A percentile compares a stretch with the other conserved stretches of the same genome.
These are phyloP conservation scores for Anniella stebbinsi DNA, from an alignment of 2,797 vertebrate species.

Conservation along the genomic window DNA sequence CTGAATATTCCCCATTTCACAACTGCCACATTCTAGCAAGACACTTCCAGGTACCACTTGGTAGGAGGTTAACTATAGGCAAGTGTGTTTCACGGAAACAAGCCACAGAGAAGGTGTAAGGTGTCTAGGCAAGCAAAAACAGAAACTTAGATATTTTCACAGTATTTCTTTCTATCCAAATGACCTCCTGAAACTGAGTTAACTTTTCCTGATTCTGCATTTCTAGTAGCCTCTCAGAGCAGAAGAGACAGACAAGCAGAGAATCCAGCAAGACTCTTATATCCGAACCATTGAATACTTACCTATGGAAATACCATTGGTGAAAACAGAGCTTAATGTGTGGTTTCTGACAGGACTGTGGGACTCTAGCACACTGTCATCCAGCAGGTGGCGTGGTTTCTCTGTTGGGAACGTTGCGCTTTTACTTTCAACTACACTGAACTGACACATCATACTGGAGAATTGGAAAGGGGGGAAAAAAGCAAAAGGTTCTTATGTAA, in stretches of 20 bases:
- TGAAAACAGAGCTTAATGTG: conserved; percentile 77
- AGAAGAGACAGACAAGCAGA: conserved; percentile 51
- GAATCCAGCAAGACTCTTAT: conserved; percentile 15
- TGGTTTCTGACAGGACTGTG: conserved; percentile 88
- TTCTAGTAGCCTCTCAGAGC: fast-evolving
- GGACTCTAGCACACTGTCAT: conserved; percentile 95
- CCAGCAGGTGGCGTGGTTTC: conserved; percentile 93
- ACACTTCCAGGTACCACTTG: background rate
- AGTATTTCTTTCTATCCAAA: background rate
- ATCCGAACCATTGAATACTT: conserved; percentile 44
- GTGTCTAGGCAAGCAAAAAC: background rate
- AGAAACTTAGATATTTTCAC: background rate
- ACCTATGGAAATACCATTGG: conserved; percentile 92
- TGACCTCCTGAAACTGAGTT: fast-evolving
- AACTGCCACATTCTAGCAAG: conserved; percentile 1
- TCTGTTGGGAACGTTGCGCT: conserved; percentile 93
- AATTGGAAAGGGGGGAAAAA: conserved; percentile 69
- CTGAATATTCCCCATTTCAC: background rate
- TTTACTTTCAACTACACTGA: conserved; percentile 92
- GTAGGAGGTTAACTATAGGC: background rate
- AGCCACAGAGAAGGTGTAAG: background rate
- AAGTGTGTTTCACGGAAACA: background rate
- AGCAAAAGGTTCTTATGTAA: conserved; percentile 56
- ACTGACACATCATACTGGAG: conserved; percentile 94
- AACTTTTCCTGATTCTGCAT: background rate